phyloP scores from a whole-genome alignment of 2,888 invertebrate genomes.

The Netelia inedita region DNA sequence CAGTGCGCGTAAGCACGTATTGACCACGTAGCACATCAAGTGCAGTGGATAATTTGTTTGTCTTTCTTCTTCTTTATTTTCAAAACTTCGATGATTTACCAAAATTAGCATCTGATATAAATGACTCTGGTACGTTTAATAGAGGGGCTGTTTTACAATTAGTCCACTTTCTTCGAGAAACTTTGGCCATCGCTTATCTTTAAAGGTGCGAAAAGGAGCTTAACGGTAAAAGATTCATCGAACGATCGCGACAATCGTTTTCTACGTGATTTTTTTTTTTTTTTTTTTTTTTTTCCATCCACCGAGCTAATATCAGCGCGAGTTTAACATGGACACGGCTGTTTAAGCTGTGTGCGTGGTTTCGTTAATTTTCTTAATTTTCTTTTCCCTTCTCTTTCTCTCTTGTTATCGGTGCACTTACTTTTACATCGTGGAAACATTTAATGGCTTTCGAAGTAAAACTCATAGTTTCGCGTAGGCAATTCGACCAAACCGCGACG shows the following conservation, averaged over 20 bases:
- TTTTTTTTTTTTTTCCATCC: conserved; percentile 14
- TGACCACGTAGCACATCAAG: conserved; percentile 14
- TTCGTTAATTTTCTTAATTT: conserved; percentile 34
- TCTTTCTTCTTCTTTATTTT: conserved; percentile 5
- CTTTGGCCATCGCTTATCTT: conserved; percentile 61
- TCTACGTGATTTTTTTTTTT: conserved; percentile 37
- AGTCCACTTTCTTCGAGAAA: conserved; percentile 59
- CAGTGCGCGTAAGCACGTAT: conserved; percentile 32
- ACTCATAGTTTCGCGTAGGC: conserved; percentile 20
- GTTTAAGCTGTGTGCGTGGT: conserved; percentile 77
- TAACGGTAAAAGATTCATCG: conserved; percentile 43
- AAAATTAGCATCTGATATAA: conserved; percentile 64
- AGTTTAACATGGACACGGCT: conserved; percentile 62
- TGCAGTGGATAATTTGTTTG: conserved; percentile 1
- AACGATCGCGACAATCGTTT: conserved; percentile 40
- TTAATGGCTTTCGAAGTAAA: conserved; percentile 67
- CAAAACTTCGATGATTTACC: conserved; percentile 53
- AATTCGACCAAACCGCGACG: conserved; percentile 20
- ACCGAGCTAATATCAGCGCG: conserved; percentile 26
- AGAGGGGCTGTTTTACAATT: conserved; percentile 53
- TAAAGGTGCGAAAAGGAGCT: conserved; percentile 49
- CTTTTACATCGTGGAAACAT: conserved; percentile 65
- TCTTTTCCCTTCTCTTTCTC: conserved; percentile 41
- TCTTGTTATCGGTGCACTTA: conserved; percentile 72
- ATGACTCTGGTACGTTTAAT: conserved; percentile 55